A percentile compares a stretch with the other conserved stretches of the same genome.
Conservation (phyloP, 2,888 invertebrate species). For the Philopedon plagiatum region DNA sequence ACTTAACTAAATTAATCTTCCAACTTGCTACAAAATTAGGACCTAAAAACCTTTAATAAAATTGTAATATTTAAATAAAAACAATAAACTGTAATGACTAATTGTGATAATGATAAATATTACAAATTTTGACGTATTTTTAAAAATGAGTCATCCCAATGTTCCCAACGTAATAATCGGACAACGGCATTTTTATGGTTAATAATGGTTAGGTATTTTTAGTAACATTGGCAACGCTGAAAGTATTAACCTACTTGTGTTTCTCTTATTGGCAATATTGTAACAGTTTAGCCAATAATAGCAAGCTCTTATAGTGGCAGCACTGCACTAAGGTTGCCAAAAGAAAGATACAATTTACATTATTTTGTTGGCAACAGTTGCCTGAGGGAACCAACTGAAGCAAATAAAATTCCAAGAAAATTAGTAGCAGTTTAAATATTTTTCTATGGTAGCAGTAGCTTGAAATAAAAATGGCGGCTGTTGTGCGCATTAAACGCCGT, state of each 20-base stretch:
- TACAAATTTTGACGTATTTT: constrained; percentile 37
- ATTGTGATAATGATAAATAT: constrained; percentile 28
- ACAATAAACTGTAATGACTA: constrained; percentile 22
- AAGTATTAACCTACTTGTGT: neutral
- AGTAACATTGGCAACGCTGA: neutral
- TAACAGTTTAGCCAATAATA: neutral
- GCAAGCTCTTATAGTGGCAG: neutral
- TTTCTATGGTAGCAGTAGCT: too few species aligned
- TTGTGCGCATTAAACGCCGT: constrained; percentile 81
- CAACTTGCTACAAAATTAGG: neutral
- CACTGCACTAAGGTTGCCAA: neutral
- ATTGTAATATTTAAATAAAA: constrained; percentile 2
- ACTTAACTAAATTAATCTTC: constrained; percentile 11
- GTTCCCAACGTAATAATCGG: constrained; percentile 5
- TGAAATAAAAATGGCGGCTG: constrained; percentile 71
- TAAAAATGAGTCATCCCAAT: constrained; percentile 42
- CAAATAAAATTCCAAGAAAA: neutral
- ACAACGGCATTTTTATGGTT: constrained; percentile 20
- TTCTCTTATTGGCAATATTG: neutral
- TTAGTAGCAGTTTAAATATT: neutral
- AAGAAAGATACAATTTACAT: neutral
- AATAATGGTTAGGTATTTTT: constrained; percentile 10
- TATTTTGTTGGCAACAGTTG: constrained; percentile 15
- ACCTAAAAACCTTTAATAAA: constrained; percentile 8
- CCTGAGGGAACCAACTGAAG: neutral